Percentiles rank a stretch among this genome's conserved stretches.
These are phyloP conservation scores for Apocheima hispidaria DNA, from an alignment of 2,888 invertebrate genomes.

Conservation along the genomic window DNA sequence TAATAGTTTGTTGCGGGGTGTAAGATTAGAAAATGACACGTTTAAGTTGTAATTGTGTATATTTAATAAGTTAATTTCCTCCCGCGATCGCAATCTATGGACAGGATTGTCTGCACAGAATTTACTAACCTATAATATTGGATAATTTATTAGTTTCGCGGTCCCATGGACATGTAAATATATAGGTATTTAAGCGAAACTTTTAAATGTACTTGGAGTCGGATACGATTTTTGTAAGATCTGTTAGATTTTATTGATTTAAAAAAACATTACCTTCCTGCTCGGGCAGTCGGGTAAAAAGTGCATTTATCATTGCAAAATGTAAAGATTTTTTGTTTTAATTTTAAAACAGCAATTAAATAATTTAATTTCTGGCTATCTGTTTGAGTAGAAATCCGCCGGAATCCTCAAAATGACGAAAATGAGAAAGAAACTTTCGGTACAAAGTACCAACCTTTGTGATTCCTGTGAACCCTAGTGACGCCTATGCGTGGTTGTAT, in stretches of 20 bases:
- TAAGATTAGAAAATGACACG: neutral
- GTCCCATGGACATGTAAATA: slow-evolving; percentile 5
- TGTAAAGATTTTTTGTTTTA: neutral
- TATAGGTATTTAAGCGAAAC: slow-evolving; percentile 5
- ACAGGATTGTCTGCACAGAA: neutral
- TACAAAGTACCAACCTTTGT: slow-evolving; percentile 8
- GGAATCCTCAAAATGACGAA: neutral
- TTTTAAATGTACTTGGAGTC: neutral
- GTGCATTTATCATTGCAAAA: slow-evolving; percentile 6
- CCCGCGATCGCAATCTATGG: neutral
- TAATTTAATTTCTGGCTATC: neutral
- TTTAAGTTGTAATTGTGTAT: neutral
- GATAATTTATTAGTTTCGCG: neutral
- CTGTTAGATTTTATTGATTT: neutral
- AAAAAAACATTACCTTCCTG: no score
- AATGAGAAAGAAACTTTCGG: neutral
- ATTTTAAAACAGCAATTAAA: neutral
- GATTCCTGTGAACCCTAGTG: slow-evolving; percentile 31
- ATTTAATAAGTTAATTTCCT: slow-evolving; percentile 3
- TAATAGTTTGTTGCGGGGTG: neutral
- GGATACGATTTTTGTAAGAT: neutral
- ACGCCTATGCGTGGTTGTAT: slow-evolving; percentile 36
- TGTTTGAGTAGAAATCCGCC: neutral
- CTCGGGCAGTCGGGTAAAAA: no score
- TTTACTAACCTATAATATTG: neutral